Evolutionary conservation across 2,797 vertebrate species (phyloP).

Genomic region (Sparidentex hasta): DNA sequence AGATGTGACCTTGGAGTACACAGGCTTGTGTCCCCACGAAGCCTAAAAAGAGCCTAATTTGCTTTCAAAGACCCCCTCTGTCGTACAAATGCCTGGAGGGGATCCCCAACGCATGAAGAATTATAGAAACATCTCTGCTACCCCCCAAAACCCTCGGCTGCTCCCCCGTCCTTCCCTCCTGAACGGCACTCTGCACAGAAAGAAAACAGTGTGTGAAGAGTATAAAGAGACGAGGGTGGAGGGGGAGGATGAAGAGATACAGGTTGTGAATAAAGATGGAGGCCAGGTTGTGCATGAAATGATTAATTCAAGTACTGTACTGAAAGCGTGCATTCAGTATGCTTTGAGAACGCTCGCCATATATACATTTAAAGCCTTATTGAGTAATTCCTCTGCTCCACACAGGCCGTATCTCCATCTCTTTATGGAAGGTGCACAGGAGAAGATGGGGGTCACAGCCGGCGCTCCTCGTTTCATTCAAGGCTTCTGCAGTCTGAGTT

Average conservation of each 20-base stretch:
- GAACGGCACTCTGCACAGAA: neutral
- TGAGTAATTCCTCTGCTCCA: no score
- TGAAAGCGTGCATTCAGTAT: no score
- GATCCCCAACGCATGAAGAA: slow-evolving; percentile 35
- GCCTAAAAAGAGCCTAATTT: slow-evolving; percentile 73
- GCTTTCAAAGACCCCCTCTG: slow-evolving; percentile 50
- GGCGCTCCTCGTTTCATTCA: no score
- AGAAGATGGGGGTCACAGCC: no score
- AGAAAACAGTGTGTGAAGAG: neutral
- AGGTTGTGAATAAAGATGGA: neutral
- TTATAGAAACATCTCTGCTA: slow-evolving; percentile 46
- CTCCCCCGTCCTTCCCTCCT: neutral
- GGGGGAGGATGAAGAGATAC: neutral
- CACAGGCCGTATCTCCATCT: no score
- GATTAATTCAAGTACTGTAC: no score
- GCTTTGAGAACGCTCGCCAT: no score
- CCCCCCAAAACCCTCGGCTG: neutral
- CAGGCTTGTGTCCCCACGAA: slow-evolving; percentile 59
- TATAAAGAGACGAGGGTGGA: neutral
- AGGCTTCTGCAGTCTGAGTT: no score
- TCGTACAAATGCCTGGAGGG: slow-evolving; percentile 63
- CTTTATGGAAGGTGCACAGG: no score
- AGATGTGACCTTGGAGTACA: slow-evolving; percentile 79
- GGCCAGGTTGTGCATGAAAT: neutral
- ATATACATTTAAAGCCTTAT: no score